Base-by-base conservation (phyloP, 2,797 vertebrate species). In the Micromesistius poutassou region DNA sequence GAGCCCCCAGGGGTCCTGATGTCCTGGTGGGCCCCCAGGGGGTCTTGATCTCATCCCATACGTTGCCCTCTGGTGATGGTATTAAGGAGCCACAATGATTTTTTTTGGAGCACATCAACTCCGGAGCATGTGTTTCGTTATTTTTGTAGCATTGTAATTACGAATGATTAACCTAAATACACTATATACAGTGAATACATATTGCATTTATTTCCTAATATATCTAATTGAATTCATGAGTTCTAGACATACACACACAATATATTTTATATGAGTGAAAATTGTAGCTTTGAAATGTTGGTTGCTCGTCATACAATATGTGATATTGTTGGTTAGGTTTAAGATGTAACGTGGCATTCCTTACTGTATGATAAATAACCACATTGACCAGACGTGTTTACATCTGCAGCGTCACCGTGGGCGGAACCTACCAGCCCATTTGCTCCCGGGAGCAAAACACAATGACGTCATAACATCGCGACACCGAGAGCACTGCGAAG, bases 391-490 rank as follows among this genome's bases (percentile, higher is more conserved):
- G 12, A 13, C 12, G 12, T 22, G 46, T 50, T 4, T 62, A 8
- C 5, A n/a, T 62, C 22, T n/a, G 55, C 22, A 62, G 55, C 4
- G 46, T 50, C 5, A 25, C 55, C 19, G 22, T 62, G 55, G 22
- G 6, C 22, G 55, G 22, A 0, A 8, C 46, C 46, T 50, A 50
- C 46, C 68, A 30, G 5, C 70, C 30, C 71, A 72, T 16, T 33
- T n/a, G 74, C 12, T 68, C 9, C 13, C 22, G 55, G 13, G 19
- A 72, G 30, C 31, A 35, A 31, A 35, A 30, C 16, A 36, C 0
- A n/a, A 8, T 84, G 85, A 89, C 1, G 89, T 87, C 86, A 91
- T 88, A 78, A 81, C 19, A 0, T 14, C 13, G 87, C 85, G 80
- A 78, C 71, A 90, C 81, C 87, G 55, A 62, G 55, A 19, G 6